Percentiles rank a stretch among this genome's conserved stretches.
These are phyloP conservation scores for Emys orbicularis DNA, from an alignment of 2,797 vertebrate genomes.

Conservation along the genomic window DNA sequence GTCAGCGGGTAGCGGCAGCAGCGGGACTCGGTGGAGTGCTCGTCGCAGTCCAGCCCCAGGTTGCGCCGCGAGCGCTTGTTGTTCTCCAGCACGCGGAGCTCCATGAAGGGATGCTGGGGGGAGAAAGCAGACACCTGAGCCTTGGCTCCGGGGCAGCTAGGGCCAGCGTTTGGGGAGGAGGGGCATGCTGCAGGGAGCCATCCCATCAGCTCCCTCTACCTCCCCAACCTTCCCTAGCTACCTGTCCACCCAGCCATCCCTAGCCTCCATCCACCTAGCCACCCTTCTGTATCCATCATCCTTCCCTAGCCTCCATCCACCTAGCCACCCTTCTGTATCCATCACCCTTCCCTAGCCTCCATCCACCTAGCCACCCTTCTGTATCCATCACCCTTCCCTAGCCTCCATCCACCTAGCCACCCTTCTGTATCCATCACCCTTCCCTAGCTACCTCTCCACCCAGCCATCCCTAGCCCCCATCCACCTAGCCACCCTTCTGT, in stretches of 20 bases:
- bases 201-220: not conserved
- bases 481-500: not conserved
- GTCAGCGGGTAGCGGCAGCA: conserved; percentile 98
- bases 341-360: too few species aligned
- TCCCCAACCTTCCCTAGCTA: too few species aligned
- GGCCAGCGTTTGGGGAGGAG: not conserved
- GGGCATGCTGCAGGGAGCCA: not conserved
- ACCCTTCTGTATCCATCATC: too few species aligned
- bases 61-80: conserved; percentile 95
- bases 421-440: too few species aligned
- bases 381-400: too few species aligned
- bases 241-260: not conserved
- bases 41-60: conserved; percentile 97
- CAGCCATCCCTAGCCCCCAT: too few species aligned
- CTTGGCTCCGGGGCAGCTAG: accelerated
- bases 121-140: conserved; percentile 21
- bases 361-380: too few species aligned
- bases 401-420: too few species aligned
- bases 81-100: conserved; percentile 97
- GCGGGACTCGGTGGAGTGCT: conserved; percentile 96
- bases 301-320: too few species aligned
- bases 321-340: too few species aligned
- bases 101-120: conserved; percentile 96
- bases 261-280: too few species aligned
- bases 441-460: too few species aligned